A percentile compares a stretch with the other conserved stretches of the same genome.
phyloP scores from a whole-genome alignment of 2,797 vertebrate species.

The Neosilurus hyrtlii region DNA sequence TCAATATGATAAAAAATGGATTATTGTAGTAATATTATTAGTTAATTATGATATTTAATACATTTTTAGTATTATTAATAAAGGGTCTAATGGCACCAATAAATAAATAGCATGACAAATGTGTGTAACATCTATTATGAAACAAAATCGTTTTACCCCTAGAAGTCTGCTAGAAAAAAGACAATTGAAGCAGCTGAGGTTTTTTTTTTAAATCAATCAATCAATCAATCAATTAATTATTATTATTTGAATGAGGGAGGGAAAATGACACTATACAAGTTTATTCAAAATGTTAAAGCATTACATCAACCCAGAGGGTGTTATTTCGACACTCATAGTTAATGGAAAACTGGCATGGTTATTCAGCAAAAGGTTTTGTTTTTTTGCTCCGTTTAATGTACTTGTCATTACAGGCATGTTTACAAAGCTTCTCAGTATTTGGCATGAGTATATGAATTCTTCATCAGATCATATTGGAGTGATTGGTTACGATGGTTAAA shows the following conservation, averaged over 20 bases:
- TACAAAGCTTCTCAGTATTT: neutral
- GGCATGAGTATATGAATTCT: neutral
- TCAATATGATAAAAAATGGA: neutral
- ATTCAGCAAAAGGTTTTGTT: neutral
- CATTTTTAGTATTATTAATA: neutral
- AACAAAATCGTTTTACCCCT: neutral
- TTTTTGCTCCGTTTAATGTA: neutral
- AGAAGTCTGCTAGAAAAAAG: neutral
- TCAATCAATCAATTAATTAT: no score
- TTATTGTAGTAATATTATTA: no score
- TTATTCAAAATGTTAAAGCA: neutral
- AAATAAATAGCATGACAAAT: neutral
- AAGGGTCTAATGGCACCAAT: no score
- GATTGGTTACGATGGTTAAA: neutral
- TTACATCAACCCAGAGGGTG: neutral
- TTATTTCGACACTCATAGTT: neutral
- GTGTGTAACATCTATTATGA: neutral
- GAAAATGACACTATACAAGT: neutral
- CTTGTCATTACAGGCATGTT: neutral
- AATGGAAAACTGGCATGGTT: neutral
- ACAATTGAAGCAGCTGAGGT: neutral
- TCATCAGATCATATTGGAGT: no score
- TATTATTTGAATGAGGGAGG: neutral
- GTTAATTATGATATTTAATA: no score
- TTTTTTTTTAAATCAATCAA: no score